Conservation (phyloP, 2,113 vertebrate genomes). For the Dolichallabes microphthalmus region DNA sequence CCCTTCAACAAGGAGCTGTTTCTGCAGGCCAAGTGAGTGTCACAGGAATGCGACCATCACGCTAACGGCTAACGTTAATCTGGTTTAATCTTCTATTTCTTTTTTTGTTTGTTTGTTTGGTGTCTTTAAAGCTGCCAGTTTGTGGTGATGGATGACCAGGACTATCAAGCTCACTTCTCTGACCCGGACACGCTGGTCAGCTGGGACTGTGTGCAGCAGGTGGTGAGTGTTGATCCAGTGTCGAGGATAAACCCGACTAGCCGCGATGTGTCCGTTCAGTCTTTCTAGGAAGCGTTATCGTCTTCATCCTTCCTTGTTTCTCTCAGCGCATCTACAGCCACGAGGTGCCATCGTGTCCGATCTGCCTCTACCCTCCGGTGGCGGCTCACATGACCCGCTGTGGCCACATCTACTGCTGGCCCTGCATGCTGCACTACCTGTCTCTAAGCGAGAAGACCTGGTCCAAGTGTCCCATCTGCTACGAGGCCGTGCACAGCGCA, state of each 20-base stretch:
- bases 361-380: slow-evolving; percentile 93
- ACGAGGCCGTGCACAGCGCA: slow-evolving; percentile 85
- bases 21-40: slow-evolving; percentile 96
- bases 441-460: slow-evolving; percentile 92
- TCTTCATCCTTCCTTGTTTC: slow-evolving; percentile 11
- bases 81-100: neutral
- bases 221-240: slow-evolving; percentile 77
- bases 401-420: slow-evolving; percentile 98
- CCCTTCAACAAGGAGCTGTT: slow-evolving; percentile 99
- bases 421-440: slow-evolving; percentile 96
- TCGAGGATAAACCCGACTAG: neutral
- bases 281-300: neutral
- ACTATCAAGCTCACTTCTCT: slow-evolving; percentile 95
- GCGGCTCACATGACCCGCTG: slow-evolving; percentile 96
- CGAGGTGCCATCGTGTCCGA: slow-evolving; percentile 96
- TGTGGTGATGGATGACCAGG: slow-evolving; percentile 94
- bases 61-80: neutral
- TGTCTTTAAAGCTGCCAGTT: slow-evolving; percentile 88
- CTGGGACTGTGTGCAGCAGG: slow-evolving; percentile 99
- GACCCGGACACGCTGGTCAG: slow-evolving; percentile 97
- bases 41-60: no score
- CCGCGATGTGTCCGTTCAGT: no score
- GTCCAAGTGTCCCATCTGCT: slow-evolving; percentile 98
- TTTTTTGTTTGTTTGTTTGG: neutral
- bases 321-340: slow-evolving; percentile 93